Evolutionary conservation across 2,797 vertebrate genomes (phyloP).

Genomic region (Chaetodon trifasciatus): DNA sequence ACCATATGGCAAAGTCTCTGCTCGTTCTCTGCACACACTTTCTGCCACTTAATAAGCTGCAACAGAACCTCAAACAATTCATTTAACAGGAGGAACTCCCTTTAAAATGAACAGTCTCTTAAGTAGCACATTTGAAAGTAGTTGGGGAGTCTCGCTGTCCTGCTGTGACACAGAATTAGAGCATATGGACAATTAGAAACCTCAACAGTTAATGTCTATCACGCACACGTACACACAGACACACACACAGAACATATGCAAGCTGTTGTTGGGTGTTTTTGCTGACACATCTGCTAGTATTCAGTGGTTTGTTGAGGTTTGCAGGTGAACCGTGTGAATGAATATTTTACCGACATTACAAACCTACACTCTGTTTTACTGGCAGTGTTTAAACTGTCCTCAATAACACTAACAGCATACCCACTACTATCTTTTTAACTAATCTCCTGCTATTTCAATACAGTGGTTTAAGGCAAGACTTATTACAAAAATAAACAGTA

Average conservation of each 20-base stretch:
- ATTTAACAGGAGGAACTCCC: slow-evolving; percentile 32
- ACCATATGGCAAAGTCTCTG: slow-evolving; percentile 30
- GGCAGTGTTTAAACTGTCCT: slow-evolving; percentile 34
- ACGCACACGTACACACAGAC: neutral
- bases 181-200: slow-evolving; percentile 31
- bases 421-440: slow-evolving; percentile 11
- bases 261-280: slow-evolving; percentile 33
- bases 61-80: slow-evolving; percentile 32
- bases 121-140: slow-evolving; percentile 33
- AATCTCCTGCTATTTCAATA: slow-evolving; percentile 26
- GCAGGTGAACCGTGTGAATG: slow-evolving; percentile 58
- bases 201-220: slow-evolving; percentile 20
- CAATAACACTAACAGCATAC: slow-evolving; percentile 17
- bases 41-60: slow-evolving; percentile 21
- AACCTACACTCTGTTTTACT: slow-evolving; percentile 33
- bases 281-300: slow-evolving; percentile 55
- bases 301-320: slow-evolving; percentile 67
- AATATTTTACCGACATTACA: slow-evolving; percentile 34
- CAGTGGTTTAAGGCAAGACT: slow-evolving; percentile 50
- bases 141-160: slow-evolving; percentile 11
- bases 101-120: slow-evolving; percentile 58
- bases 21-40: slow-evolving; percentile 27
- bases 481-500: slow-evolving; percentile 51
- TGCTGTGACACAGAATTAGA: slow-evolving; percentile 34
- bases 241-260: slow-evolving; percentile 9